A percentile compares a stretch with the other conserved stretches of the same genome.
Evolutionary conservation across 1,140 invertebrate species (phyloP).

Genomic region (Drosophila bifasciata): DNA sequence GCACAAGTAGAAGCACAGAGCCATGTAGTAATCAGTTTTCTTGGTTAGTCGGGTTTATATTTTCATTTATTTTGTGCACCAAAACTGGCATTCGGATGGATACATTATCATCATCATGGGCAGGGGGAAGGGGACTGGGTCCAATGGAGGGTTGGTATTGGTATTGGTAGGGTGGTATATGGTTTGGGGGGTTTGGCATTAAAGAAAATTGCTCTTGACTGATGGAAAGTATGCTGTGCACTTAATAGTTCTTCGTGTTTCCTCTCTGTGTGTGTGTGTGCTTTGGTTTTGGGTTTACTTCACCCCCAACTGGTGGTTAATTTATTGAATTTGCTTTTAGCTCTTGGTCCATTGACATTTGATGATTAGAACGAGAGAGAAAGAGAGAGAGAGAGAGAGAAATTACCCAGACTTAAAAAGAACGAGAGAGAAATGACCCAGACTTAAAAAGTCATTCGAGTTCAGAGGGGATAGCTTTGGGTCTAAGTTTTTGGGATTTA

Average conservation of each 20-base stretch:
- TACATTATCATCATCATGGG: constrained; percentile 55
- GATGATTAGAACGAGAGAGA: background rate
- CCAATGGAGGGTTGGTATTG: background rate
- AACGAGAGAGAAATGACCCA: background rate
- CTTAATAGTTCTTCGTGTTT: constrained; percentile 60
- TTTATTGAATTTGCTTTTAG: constrained; percentile 53
- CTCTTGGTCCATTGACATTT: constrained; percentile 24
- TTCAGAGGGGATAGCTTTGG: background rate
- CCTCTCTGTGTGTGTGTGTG: constrained; percentile 13
- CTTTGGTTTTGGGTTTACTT: constrained; percentile 2
- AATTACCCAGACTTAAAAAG: background rate
- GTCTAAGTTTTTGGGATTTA: no score
- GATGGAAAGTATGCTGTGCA: constrained; percentile 52
- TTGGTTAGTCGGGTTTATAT: constrained; percentile 78
- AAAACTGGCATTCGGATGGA: constrained; percentile 55
- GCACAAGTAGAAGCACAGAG: background rate
- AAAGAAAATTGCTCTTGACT: constrained; percentile 56
- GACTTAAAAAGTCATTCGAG: background rate
- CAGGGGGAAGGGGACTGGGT: constrained; percentile 10
- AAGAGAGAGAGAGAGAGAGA: no score
- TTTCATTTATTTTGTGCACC: constrained; percentile 76
- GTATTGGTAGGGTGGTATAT: background rate
- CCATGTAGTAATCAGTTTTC: constrained; percentile 76
- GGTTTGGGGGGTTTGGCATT: constrained; percentile 17
- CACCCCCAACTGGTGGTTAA: constrained; percentile 38